These are phyloP conservation scores for Podabrus alpinus DNA, from an alignment of 2,888 invertebrate species.

Conservation along the genomic window DNA sequence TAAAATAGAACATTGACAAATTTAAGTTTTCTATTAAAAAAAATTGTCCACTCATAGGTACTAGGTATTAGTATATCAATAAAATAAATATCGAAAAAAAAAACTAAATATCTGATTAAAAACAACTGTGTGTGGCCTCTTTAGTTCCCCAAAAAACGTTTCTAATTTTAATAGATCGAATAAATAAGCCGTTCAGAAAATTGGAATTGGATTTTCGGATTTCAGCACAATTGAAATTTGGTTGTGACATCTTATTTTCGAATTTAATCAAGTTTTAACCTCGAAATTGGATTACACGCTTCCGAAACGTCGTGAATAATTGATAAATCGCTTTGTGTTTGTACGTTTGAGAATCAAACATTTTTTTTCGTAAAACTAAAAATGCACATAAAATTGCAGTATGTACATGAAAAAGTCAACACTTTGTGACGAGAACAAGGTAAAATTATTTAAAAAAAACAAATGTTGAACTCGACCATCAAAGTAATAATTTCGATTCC, in stretches of 20 bases:
- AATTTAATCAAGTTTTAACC: neutral
- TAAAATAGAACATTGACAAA: conserved; percentile 14
- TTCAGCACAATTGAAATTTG: neutral
- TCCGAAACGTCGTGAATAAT: neutral
- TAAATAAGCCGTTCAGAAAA: neutral
- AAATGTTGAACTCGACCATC: conserved; percentile 25
- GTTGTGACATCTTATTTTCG: neutral
- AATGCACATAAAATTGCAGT: neutral
- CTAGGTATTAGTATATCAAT: too few species aligned
- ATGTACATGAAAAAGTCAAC: neutral
- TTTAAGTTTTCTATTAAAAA: conserved; percentile 22
- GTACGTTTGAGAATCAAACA: neutral
- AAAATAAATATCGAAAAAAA: too few species aligned
- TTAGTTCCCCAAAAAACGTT: neutral
- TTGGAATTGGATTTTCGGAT: neutral
- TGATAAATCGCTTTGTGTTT: neutral
- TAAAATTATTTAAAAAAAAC: conserved; percentile 2
- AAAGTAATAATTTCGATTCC: conserved; percentile 41
- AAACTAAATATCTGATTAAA: neutral
- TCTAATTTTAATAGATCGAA: neutral
- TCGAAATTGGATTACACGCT: neutral
- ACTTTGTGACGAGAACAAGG: neutral
- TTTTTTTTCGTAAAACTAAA: neutral
- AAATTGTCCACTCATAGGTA: neutral
- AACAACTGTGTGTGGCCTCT: too few species aligned